phyloP scores from a whole-genome alignment of 2,113 vertebrate species.

The Cephalopholis sonnerati region DNA sequence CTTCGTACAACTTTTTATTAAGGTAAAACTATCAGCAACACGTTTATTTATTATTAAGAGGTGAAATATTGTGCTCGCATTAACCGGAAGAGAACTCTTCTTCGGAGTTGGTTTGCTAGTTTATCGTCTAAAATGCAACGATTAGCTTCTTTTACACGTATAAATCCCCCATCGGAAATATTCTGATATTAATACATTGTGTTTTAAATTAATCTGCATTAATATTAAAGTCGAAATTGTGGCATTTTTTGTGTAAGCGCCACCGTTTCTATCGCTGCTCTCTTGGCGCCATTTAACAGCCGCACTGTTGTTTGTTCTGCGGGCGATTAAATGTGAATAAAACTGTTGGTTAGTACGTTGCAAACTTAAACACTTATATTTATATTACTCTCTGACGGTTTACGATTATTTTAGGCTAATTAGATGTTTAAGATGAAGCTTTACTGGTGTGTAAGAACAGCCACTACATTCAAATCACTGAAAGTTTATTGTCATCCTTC shows the following conservation, averaged over 20 bases:
- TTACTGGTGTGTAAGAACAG: no score
- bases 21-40: neutral
- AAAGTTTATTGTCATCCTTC: neutral
- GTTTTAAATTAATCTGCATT: fast-evolving
- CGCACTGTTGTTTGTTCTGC: neutral
- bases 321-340: neutral
- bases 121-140: neutral
- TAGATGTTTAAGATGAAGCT: neutral
- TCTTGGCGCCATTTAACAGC: conserved; percentile 39
- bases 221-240: fast-evolving
- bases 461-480: neutral
- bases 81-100: conserved; percentile 1
- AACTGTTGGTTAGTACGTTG: no score
- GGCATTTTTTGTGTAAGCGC: neutral
- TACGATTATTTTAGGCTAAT: neutral
- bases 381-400: fast-evolving
- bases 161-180: fast-evolving
- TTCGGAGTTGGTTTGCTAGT: neutral
- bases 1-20: fast-evolving
- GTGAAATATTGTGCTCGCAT: neutral
- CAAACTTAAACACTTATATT: fast-evolving
- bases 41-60: fast-evolving
- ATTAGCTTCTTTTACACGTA: neutral
- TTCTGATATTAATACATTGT: fast-evolving
- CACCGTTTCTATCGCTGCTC: neutral